phyloP scores from a whole-genome alignment of 2,888 invertebrate genomes.

The Agriopis leucophaearia region DNA sequence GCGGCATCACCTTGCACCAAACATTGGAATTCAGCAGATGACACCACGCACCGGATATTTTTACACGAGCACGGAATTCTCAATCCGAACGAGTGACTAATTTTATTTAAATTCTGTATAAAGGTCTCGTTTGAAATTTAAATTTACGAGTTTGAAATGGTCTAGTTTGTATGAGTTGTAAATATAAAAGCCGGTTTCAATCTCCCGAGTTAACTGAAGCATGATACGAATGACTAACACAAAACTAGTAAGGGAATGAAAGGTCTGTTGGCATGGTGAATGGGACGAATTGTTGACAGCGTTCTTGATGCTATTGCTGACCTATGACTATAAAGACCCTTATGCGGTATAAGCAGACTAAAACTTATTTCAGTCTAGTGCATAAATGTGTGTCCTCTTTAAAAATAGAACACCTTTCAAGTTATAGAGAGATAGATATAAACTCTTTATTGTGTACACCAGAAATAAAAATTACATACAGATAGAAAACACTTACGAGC shows the following conservation, averaged over 20 bases:
- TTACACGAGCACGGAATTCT: conserved; percentile 41
- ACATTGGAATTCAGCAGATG: conserved; percentile 47
- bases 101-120: conserved; percentile 8
- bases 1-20: conserved; percentile 46
- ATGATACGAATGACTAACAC: conserved; percentile 34
- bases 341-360: no score
- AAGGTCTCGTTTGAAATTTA: conserved; percentile 13
- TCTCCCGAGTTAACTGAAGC: conserved; percentile 32
- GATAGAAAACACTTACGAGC: no score
- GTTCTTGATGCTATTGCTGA: conserved; percentile 22
- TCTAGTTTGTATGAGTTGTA: conserved; percentile 10
- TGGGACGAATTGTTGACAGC: conserved; percentile 31
- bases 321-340: conserved; percentile 4
- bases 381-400: no score
- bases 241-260: conserved; percentile 28
- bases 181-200: conserved; percentile 28
- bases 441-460: no score
- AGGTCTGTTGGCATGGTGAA: conserved; percentile 27
- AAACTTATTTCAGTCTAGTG: no score
- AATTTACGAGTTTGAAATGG: conserved; percentile 6
- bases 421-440: no score
- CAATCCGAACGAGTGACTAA: conserved; percentile 19
- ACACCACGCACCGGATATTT: conserved; percentile 47
- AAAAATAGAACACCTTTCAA: no score
- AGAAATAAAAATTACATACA: no score